Evolutionary conservation across 2,888 invertebrate species (phyloP).

Genomic region (Zaprionus bogoriensis): DNA sequence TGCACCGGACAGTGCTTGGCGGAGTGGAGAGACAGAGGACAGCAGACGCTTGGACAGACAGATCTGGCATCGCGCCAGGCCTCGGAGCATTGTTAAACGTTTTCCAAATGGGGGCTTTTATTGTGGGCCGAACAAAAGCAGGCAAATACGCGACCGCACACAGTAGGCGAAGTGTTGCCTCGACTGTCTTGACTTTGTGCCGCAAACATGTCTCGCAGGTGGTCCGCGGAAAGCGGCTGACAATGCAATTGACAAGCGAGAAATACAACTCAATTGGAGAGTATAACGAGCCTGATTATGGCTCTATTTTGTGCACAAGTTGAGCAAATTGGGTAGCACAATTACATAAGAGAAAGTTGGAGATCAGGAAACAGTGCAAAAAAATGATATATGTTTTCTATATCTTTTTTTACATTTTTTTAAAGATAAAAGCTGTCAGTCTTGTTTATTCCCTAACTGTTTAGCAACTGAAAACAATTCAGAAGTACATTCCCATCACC

Average conservation of each 20-base stretch:
- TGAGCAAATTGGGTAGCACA: not conserved
- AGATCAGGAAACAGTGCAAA: not conserved
- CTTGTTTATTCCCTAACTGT: too few species aligned
- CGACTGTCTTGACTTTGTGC: not conserved
- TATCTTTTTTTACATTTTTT: too few species aligned
- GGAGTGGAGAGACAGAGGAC: not conserved
- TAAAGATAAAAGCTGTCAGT: too few species aligned
- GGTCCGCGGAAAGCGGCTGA: conserved; percentile 29
- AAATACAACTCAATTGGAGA: conserved; percentile 8
- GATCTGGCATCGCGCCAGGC: conserved; percentile 57
- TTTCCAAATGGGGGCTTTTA: conserved; percentile 53
- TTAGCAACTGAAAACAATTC: too few species aligned
- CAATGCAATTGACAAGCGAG: conserved; percentile 39
- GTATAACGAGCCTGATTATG: not conserved
- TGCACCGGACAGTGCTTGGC: not conserved
- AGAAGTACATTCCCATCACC: too few species aligned
- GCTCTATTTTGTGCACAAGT: not conserved
- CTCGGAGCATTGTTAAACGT: conserved; percentile 56
- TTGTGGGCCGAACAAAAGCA: conserved; percentile 55
- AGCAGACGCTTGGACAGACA: conserved; percentile 14
- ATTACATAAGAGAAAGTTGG: not conserved
- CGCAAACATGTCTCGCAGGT: conserved; percentile 29
- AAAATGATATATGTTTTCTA: too few species aligned
- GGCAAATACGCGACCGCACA: conserved; percentile 25
- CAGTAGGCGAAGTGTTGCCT: conserved; percentile 35